Base-by-base conservation (phyloP, 1,140 invertebrate genomes). In the Babylonia areolata region DNA sequence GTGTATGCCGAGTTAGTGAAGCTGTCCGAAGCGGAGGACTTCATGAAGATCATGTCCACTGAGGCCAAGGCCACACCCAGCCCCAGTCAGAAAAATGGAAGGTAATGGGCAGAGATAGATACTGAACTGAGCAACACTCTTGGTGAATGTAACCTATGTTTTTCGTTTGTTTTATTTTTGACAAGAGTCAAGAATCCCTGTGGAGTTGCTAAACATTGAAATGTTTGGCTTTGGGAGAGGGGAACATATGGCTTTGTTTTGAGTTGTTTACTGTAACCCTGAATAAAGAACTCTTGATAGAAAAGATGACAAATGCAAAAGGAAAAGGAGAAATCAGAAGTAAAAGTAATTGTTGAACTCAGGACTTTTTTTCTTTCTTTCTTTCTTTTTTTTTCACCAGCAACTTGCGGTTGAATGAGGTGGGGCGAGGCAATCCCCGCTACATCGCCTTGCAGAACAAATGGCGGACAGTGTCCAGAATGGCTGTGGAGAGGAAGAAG, bases 391-490 rank as follows among this genome's bases (percentile, higher is more conserved):
- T 20, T 11, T 51, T 11, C 46, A 51, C 46, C 58, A 64, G 58
- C 23, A 64, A 64, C 28, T 64, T 92, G 91, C 90, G 90, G 64
- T 73, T 94, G 58, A 93, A 93, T 87, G 93, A 93, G 80, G 89
- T 90, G 33, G 93, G 93, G n/a, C 89, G 89, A 37, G 90, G 92
- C 88, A 93, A 93, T 80, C 93, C 93, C 9, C 95, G 97, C 87
- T 98, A 98, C 33, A 64, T 82, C 35, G 97, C 98, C 90, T 96
- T 97, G 64, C 98, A 98, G 96, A 98, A 99, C 94, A 97, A 97
- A 94, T 99, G 99, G 99, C 96, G 98, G 87, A 96, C 97, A 89
- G 98, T 99, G 46, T 99, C 98, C 98, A 96, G 99, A 94, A 96
- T 99, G 91, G 97, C 98, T 71, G 98, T 98, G 96, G 98, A 99